phyloP scores from a whole-genome alignment of 2,113 vertebrate genomes.

The Pelobates fuscus region DNA sequence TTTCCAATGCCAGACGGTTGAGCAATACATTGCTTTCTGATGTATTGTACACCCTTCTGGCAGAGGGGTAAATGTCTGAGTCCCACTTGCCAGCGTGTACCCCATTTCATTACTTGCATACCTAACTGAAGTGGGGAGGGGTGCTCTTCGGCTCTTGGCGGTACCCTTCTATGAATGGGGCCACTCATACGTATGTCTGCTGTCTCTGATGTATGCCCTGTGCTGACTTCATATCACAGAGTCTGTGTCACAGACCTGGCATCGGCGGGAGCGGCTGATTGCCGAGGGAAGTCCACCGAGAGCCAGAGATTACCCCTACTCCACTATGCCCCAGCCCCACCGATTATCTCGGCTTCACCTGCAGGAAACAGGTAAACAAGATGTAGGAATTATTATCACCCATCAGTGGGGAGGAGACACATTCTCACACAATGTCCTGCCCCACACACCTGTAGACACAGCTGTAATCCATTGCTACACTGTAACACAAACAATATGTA shows the following conservation, averaged over 20 bases:
- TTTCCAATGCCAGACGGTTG: background rate
- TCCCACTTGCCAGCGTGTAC: background rate
- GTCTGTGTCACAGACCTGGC: slow-evolving; percentile 4
- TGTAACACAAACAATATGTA: background rate
- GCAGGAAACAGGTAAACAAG: background rate
- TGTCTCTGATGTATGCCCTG: slow-evolving; percentile 4
- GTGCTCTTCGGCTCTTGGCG: slow-evolving; percentile 1
- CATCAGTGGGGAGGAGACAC: background rate
- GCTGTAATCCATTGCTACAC: background rate
- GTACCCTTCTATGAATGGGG: background rate
- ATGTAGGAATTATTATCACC: background rate
- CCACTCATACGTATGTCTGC: background rate
- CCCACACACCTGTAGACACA: background rate
- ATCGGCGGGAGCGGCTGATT: background rate
- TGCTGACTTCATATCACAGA: slow-evolving; percentile 5
- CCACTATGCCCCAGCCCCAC: slow-evolving; percentile 3
- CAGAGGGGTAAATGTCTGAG: background rate
- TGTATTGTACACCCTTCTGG: background rate
- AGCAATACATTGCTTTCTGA: background rate
- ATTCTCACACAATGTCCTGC: background rate
- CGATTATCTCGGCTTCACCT: background rate
- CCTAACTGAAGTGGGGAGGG: background rate
- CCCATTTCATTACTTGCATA: background rate
- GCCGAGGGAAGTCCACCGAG: background rate
- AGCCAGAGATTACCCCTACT: slow-evolving; percentile 2